Conservation (phyloP, 2,888 invertebrate species). For the Trachelus iudaicus region DNA sequence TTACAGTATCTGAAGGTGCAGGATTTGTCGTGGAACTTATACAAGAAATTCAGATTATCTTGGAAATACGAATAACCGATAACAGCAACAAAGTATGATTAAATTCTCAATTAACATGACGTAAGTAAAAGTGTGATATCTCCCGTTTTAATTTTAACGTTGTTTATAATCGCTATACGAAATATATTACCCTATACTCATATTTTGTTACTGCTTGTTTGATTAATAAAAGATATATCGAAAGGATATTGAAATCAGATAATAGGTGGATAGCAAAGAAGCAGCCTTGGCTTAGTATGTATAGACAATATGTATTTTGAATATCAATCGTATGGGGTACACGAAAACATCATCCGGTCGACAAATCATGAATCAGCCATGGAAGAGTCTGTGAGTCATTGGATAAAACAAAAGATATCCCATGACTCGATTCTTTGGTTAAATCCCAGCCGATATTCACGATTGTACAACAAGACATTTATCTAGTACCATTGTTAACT, state of each 20-base stretch:
- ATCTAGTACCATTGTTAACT: constrained; percentile 9
- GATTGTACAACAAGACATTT: background rate
- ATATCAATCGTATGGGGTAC: constrained; percentile 2
- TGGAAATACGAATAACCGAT: constrained; percentile 34
- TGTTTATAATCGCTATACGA: background rate
- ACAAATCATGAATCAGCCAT: background rate
- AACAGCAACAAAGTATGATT: background rate
- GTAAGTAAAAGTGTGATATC: background rate
- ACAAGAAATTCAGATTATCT: constrained; percentile 32
- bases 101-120: background rate
- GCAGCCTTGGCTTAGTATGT: constrained; percentile 13
- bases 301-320: constrained; percentile 27
- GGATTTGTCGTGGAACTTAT: constrained; percentile 39
- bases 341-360: background rate
- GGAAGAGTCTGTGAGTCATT: background rate
- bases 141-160: background rate
- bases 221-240: background rate
- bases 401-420: background rate
- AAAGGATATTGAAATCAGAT: constrained; percentile 8
- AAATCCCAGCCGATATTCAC: background rate
- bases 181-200: background rate
- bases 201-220: background rate
- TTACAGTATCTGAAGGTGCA: constrained; percentile 42
- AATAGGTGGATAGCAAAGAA: constrained; percentile 23
- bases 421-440: background rate